phyloP scores from a whole-genome alignment of 2,888 invertebrate genomes.

The Prosopocoilus inquinatus region DNA sequence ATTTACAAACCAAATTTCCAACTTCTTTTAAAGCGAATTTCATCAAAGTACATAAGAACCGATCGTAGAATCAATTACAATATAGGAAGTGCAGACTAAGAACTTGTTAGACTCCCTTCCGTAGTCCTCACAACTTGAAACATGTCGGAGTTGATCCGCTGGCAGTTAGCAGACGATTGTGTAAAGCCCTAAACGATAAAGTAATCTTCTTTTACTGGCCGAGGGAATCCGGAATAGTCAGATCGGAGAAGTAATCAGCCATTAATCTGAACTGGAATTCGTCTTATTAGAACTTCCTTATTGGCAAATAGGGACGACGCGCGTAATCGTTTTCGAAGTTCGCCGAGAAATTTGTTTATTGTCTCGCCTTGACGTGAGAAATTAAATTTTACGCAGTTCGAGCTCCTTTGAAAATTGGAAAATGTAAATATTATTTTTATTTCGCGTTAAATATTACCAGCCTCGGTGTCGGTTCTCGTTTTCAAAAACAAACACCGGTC shows the following conservation, averaged over 20 bases:
- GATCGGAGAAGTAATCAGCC: slow-evolving; percentile 22
- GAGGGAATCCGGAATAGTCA: slow-evolving; percentile 21
- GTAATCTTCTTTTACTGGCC: slow-evolving; percentile 37
- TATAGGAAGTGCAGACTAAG: slow-evolving; percentile 23
- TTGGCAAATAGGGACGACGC: slow-evolving; percentile 14
- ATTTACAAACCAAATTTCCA: no score
- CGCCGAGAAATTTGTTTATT: no score
- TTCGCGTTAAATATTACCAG: no score
- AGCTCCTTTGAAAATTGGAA: no score
- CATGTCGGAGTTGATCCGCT: slow-evolving; percentile 44
- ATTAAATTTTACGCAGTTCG: no score
- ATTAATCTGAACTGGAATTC: slow-evolving; percentile 23
- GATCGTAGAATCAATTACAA: slow-evolving; percentile 23
- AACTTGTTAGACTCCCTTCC: slow-evolving; percentile 24
- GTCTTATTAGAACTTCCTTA: slow-evolving; percentile 23
- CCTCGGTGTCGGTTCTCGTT: no score
- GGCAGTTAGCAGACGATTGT: slow-evolving; percentile 45
- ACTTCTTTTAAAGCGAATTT: not conserved
- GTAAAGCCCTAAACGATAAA: slow-evolving; percentile 46
- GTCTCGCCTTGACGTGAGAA: no score
- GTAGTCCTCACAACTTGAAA: slow-evolving; percentile 18
- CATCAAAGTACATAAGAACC: not conserved
- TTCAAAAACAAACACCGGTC: no score
- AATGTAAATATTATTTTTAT: no score
- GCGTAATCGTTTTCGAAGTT: no score